Evolutionary conservation across 2,113 vertebrate species (phyloP).

Genomic region (Calidris pugnax): DNA sequence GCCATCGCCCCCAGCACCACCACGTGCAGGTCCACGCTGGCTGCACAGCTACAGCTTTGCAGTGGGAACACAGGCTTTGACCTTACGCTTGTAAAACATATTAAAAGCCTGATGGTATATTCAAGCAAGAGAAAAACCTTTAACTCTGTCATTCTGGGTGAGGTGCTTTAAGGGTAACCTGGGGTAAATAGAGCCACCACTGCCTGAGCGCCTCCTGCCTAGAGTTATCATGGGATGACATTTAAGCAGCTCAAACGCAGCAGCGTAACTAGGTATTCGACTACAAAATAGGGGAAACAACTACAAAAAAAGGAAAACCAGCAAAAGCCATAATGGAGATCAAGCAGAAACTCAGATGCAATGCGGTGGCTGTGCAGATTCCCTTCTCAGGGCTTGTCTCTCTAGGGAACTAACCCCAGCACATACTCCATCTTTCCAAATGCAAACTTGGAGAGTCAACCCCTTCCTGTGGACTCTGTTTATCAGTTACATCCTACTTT

Average conservation of each 20-base stretch:
- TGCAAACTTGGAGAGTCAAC: accelerated
- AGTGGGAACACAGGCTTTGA: neutral
- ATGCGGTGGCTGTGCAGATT: neutral
- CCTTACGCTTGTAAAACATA: neutral
- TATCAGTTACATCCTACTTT: neutral
- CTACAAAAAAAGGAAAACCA: neutral
- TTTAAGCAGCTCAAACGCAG: neutral
- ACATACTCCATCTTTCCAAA: neutral
- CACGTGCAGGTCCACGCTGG: neutral
- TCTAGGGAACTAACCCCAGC: neutral
- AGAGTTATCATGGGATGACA: neutral
- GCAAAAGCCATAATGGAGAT: neutral
- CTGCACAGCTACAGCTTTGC: neutral
- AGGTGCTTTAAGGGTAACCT: neutral
- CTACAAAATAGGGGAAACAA: neutral
- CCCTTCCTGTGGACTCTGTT: neutral
- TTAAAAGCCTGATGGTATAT: neutral
- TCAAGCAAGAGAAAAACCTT: neutral
- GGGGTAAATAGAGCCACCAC: accelerated
- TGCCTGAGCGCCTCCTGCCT: neutral
- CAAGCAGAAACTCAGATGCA: neutral
- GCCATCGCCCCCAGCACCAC: accelerated
- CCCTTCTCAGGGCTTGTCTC: neutral
- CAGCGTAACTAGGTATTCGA: neutral
- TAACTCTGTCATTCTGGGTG: neutral